phyloP scores from a whole-genome alignment of 2,888 invertebrate genomes.

The Chirona hameri region DNA sequence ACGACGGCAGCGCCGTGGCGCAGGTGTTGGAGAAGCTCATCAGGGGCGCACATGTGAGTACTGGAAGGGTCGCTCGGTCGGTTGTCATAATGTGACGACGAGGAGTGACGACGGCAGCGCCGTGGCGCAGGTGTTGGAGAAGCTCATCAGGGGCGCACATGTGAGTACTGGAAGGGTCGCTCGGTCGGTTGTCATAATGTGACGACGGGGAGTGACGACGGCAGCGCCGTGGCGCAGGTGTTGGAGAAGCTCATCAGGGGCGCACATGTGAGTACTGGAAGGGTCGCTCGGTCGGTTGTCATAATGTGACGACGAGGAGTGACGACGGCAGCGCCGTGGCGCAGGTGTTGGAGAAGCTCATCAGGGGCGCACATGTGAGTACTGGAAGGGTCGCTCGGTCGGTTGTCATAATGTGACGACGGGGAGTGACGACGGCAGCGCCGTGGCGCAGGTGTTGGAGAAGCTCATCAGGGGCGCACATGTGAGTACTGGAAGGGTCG shows the following conservation, averaged over 20 bases:
- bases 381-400: no score
- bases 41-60: not conserved
- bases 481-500: not conserved
- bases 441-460: slow-evolving; percentile 25
- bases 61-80: no score
- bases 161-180: not conserved
- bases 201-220: no score
- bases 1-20: slow-evolving; percentile 52
- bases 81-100: no score
- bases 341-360: slow-evolving; percentile 30
- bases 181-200: no score
- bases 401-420: no score
- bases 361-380: not conserved
- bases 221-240: not conserved
- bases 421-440: slow-evolving; percentile 63
- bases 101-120: slow-evolving; percentile 61
- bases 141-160: slow-evolving; percentile 1
- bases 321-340: slow-evolving; percentile 56
- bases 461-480: slow-evolving; percentile 4
- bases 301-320: no score
- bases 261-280: not conserved
- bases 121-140: slow-evolving; percentile 25
- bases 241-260: slow-evolving; percentile 27
- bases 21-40: slow-evolving; percentile 30
- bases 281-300: no score